These are phyloP conservation scores for Parnassius apollo DNA, from an alignment of 2,888 invertebrate genomes.

Conservation along the genomic window DNA sequence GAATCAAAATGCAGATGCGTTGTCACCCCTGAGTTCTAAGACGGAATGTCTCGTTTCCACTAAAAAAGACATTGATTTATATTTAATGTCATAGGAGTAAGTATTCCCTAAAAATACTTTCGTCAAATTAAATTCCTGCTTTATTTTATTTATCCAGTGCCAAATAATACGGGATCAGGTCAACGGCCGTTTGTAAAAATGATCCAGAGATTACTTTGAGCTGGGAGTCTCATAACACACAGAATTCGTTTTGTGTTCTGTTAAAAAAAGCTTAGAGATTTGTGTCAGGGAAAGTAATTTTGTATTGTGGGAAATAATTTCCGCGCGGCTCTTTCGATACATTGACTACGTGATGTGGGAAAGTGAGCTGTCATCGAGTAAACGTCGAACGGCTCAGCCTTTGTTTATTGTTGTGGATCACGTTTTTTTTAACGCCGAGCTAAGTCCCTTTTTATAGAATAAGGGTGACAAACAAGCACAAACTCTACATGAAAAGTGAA, in stretches of 20 bases:
- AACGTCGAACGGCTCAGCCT: background rate
- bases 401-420: too few species aligned
- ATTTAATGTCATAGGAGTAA: constrained; percentile 7
- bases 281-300: constrained; percentile 3
- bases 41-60: too few species aligned
- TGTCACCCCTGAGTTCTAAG: too few species aligned
- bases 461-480: too few species aligned
- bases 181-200: constrained; percentile 13
- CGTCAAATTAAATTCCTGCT: constrained; percentile 22
- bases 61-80: background rate
- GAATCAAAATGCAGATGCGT: too few species aligned
- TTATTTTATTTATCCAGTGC: constrained; percentile 23
- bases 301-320: constrained; percentile 11
- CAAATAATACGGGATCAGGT: constrained; percentile 14
- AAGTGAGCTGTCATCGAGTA: background rate
- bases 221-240: constrained; percentile 7
- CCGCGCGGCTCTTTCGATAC: constrained; percentile 4
- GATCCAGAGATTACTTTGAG: constrained; percentile 14
- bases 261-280: constrained; percentile 6
- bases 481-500: too few species aligned
- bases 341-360: background rate
- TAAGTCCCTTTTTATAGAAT: too few species aligned
- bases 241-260: constrained; percentile 10
- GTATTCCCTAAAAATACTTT: constrained; percentile 14
- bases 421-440: too few species aligned